Conservation (phyloP, 2,113 vertebrate species). For the Scatophagus argus region DNA sequence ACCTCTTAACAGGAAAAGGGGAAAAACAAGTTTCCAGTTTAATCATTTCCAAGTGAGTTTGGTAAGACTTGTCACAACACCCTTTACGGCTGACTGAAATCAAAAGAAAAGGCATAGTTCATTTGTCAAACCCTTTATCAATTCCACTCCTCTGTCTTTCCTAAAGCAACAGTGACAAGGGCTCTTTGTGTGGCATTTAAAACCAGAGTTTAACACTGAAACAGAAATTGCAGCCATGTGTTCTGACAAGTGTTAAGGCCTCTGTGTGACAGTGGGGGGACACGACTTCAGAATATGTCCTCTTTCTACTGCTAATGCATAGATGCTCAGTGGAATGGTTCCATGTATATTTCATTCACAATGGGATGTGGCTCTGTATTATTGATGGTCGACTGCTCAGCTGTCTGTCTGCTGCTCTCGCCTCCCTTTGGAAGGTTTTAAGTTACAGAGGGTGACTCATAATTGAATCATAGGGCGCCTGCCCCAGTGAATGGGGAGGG, state of each 20-base stretch:
- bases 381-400: constrained; percentile 59
- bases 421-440: constrained; percentile 36
- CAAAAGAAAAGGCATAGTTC: constrained; percentile 30
- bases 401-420: constrained; percentile 35
- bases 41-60: constrained; percentile 46
- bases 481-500: neutral
- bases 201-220: constrained; percentile 19
- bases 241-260: constrained; percentile 25
- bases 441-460: constrained; percentile 51
- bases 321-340: constrained; percentile 27
- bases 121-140: constrained; percentile 41
- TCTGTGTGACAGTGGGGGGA: neutral
- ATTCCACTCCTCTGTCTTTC: constrained; percentile 19
- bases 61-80: constrained; percentile 47
- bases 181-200: constrained; percentile 10
- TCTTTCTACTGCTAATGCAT: constrained; percentile 16
- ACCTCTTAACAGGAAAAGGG: constrained; percentile 45
- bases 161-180: constrained; percentile 31
- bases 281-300: constrained; percentile 10
- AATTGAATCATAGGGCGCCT: constrained; percentile 51
- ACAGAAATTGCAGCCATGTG: neutral
- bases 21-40: constrained; percentile 61
- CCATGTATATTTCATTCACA: constrained; percentile 74
- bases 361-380: constrained; percentile 56
- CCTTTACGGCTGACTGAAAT: constrained; percentile 43